Evolutionary conservation across 2,797 vertebrate species (phyloP).

Genomic region (Poeciliopsis infans): DNA sequence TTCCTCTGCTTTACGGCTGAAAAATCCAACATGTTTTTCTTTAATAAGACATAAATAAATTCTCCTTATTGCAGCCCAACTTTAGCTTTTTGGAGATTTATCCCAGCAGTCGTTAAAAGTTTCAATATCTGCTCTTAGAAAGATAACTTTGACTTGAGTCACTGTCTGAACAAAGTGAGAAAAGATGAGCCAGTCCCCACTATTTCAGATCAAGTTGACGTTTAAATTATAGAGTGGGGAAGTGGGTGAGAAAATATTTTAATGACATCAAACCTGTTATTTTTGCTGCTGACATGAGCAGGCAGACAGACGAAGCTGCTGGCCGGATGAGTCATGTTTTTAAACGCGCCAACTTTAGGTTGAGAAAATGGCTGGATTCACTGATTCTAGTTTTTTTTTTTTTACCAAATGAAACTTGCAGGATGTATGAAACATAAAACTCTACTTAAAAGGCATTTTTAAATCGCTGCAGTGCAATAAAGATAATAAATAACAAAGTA

Average conservation of each 20-base stretch:
- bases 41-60: background rate
- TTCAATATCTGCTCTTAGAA: background rate
- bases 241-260: background rate
- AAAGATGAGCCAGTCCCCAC: background rate
- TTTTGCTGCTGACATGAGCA: background rate
- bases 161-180: background rate
- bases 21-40: background rate
- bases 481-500: no score
- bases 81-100: background rate
- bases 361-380: background rate
- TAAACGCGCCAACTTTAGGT: background rate
- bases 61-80: background rate
- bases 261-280: background rate
- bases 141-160: background rate
- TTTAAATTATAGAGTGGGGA: background rate
- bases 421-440: background rate
- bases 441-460: background rate
- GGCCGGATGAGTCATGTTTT: background rate
- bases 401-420: background rate
- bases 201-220: background rate
- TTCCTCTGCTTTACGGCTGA: background rate
- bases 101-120: background rate
- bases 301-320: background rate
- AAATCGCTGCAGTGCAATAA: background rate
- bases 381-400: background rate